A percentile compares a stretch with the other conserved stretches of the same genome.
Evolutionary conservation across 2,888 invertebrate species (phyloP).

Genomic region (Hemaris fuciformis): DNA sequence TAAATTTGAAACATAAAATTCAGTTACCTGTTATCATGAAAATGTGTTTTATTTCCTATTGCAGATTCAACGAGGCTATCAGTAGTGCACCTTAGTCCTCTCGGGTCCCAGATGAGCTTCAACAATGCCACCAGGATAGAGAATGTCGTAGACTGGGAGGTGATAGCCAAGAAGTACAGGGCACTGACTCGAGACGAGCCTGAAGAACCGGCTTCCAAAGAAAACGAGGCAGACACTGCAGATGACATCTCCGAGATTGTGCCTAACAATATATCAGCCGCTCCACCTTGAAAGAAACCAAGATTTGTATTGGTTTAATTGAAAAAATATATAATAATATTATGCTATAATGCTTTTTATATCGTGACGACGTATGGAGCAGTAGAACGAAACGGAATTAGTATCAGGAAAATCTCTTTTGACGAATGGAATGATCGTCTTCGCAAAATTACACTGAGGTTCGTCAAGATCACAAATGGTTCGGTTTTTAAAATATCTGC

Average conservation of each 20-base stretch:
- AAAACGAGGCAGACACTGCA: slow-evolving; percentile 65
- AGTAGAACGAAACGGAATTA: no score
- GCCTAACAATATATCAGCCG: slow-evolving; percentile 66
- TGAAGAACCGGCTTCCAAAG: slow-evolving; percentile 61
- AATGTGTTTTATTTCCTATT: no score
- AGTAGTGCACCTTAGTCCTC: slow-evolving; percentile 90
- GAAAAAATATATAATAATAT: not conserved
- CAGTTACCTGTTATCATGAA: no score
- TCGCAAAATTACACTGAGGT: no score
- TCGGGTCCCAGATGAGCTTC: slow-evolving; percentile 93
- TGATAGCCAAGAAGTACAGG: slow-evolving; percentile 93
- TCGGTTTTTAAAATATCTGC: no score
- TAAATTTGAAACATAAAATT: no score
- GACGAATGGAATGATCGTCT: no score
- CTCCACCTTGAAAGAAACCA: slow-evolving; percentile 56
- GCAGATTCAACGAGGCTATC: slow-evolving; percentile 89
- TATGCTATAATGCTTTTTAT: no score
- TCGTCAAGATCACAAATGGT: no score
- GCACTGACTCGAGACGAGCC: slow-evolving; percentile 82
- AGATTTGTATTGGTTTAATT: not conserved
- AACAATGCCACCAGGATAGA: slow-evolving; percentile 90
- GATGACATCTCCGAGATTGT: slow-evolving; percentile 68
- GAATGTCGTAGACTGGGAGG: slow-evolving; percentile 95
- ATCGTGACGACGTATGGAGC: no score
- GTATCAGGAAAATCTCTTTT: no score